Percentiles rank a stretch among this genome's conserved stretches.
These are phyloP conservation scores for Hemicentrotus pulcherrimus DNA, from an alignment of 35 echinoderm and acorn worm species.

Conservation along the genomic window DNA sequence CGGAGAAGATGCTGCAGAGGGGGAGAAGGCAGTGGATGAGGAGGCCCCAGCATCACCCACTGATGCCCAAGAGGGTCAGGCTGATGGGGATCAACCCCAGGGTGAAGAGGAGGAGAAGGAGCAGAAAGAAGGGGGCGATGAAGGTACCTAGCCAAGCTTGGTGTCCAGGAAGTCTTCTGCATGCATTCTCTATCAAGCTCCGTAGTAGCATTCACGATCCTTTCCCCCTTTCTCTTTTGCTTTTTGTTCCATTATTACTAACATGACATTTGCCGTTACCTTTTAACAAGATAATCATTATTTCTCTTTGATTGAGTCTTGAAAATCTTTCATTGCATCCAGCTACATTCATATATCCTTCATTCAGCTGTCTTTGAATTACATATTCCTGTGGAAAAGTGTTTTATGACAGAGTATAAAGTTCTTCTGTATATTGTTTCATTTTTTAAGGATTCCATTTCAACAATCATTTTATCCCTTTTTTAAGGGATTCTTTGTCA, in stretches of 20 bases:
- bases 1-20: neutral
- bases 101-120: neutral
- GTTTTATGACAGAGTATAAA: too few species aligned
- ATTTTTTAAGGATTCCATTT: too few species aligned
- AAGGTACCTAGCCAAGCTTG: slow-evolving; percentile 29
- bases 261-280: neutral
- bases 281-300: neutral
- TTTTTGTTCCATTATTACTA: slow-evolving; percentile 16
- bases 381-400: too few species aligned
- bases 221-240: neutral
- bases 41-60: neutral
- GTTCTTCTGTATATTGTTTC: too few species aligned
- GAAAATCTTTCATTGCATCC: neutral
- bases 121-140: slow-evolving; percentile 18
- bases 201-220: neutral
- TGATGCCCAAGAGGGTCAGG: neutral
- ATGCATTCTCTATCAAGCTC: neutral
- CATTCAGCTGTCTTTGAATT: neutral
- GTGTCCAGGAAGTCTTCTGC: neutral
- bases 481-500: too few species aligned
- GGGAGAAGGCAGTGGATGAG: neutral
- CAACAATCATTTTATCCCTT: too few species aligned
- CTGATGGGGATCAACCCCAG: neutral
- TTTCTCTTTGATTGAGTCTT: neutral
- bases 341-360: neutral